phyloP scores from a whole-genome alignment of 1,140 invertebrate genomes.

The Metaphire vulgaris region DNA sequence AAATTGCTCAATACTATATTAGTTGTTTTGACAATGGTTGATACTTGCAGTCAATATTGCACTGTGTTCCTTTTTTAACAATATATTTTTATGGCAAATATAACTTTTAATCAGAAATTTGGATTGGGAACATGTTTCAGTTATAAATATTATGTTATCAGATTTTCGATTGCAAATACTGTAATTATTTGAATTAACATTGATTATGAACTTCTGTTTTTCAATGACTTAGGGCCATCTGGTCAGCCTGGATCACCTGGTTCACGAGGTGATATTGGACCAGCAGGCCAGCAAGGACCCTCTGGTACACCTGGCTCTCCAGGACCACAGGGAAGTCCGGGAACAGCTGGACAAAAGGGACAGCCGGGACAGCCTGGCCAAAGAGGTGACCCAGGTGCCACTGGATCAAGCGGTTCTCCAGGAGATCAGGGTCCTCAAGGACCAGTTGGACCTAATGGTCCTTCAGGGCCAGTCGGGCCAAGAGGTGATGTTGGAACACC shows the following conservation, averaged over 20 bases:
- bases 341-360: slow-evolving; percentile 22
- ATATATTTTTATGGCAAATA: too few species aligned
- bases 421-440: neutral
- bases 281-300: slow-evolving; percentile 51
- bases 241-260: slow-evolving; percentile 60
- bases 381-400: neutral
- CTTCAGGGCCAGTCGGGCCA: neutral
- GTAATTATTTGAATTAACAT: too few species aligned
- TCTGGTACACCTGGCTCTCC: slow-evolving; percentile 23
- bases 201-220: neutral
- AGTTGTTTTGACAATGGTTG: too few species aligned
- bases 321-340: neutral
- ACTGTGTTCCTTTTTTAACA: too few species aligned
- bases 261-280: slow-evolving; percentile 59
- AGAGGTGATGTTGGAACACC: neutral
- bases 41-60: too few species aligned
- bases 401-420: neutral
- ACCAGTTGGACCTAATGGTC: neutral
- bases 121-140: too few species aligned
- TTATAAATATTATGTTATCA: too few species aligned
- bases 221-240: slow-evolving; percentile 31
- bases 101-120: too few species aligned
- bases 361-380: slow-evolving; percentile 23
- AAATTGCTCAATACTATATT: too few species aligned
- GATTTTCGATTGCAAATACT: too few species aligned